Percentiles rank a stretch among this genome's conserved stretches.
Conservation (phyloP, 2,797 vertebrate species). For the Hippocampus kuda region DNA sequence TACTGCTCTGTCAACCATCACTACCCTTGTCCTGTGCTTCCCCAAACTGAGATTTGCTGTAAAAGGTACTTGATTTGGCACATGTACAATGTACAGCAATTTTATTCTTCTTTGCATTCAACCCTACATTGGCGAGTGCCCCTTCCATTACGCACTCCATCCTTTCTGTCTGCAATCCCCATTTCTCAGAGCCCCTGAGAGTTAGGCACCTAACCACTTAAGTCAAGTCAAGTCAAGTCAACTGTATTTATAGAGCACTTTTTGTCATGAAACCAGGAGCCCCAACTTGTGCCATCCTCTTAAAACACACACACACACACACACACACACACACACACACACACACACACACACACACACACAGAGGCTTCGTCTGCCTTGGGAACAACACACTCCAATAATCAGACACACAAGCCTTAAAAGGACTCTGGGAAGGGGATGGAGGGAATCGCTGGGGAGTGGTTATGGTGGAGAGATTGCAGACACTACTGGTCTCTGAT, state of each 20-base stretch:
- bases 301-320: slow-evolving; percentile 16
- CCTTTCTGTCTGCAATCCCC: too few species aligned
- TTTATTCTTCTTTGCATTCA: neutral
- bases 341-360: neutral
- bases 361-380: slow-evolving; percentile 18
- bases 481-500: slow-evolving; percentile 26
- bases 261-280: neutral
- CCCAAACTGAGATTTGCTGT: slow-evolving; percentile 14
- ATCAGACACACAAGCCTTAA: slow-evolving; percentile 44
- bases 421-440: slow-evolving; percentile 19
- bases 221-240: too few species aligned
- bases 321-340: slow-evolving; percentile 7
- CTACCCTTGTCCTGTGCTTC: slow-evolving; percentile 2
- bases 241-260: too few species aligned
- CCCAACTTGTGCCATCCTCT: slow-evolving; percentile 29
- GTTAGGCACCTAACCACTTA: too few species aligned
- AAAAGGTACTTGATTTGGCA: neutral
- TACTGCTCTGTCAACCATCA: slow-evolving; percentile 20
- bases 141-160: too few species aligned
- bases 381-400: slow-evolving; percentile 9
- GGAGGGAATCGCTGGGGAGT: slow-evolving; percentile 9
- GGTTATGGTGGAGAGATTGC: slow-evolving; percentile 16
- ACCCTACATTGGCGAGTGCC: neutral
- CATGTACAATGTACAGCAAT: neutral
- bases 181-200: too few species aligned